These are phyloP conservation scores for Teleopsis dalmanni DNA, from an alignment of 1,140 invertebrate species.

Conservation along the genomic window DNA sequence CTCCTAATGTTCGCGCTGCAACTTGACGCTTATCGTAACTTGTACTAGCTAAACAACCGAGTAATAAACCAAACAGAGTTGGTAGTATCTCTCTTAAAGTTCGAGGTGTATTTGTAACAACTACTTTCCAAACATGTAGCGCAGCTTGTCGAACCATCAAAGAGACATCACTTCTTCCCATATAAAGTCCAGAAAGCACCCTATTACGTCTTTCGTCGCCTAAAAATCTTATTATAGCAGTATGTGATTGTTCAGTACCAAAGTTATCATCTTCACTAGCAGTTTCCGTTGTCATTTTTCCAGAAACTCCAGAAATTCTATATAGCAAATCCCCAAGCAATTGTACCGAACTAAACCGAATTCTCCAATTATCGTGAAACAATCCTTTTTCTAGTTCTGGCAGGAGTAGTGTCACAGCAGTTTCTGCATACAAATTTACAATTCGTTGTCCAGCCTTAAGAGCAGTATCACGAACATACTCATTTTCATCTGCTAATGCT, in stretches of 20 bases:
- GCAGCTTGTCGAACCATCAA: constrained; percentile 95
- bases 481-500: constrained; percentile 97
- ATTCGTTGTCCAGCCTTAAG: constrained; percentile 94
- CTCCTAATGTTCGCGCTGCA: constrained; percentile 91
- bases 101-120: constrained; percentile 92
- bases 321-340: constrained; percentile 94
- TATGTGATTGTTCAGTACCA: constrained; percentile 93
- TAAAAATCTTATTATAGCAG: constrained; percentile 79
- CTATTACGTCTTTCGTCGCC: constrained; percentile 85
- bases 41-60: constrained; percentile 90
- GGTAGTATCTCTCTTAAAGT: constrained; percentile 95
- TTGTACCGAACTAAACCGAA: constrained; percentile 93
- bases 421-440: constrained; percentile 92
- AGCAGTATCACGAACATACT: constrained; percentile 96
- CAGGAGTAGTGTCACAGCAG: constrained; percentile 85
- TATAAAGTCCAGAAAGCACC: constrained; percentile 92
- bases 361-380: constrained; percentile 98
- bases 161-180: constrained; percentile 95
- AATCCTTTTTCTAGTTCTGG: constrained; percentile 90
- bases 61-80: constrained; percentile 82
- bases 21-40: constrained; percentile 94
- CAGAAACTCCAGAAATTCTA: constrained; percentile 92
- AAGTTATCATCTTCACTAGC: constrained; percentile 98
- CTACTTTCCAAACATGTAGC: constrained; percentile 96
- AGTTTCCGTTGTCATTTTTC: constrained; percentile 98